Base-by-base conservation (phyloP, 2,888 invertebrate species). In the Thecocarcelia acutangulata region DNA sequence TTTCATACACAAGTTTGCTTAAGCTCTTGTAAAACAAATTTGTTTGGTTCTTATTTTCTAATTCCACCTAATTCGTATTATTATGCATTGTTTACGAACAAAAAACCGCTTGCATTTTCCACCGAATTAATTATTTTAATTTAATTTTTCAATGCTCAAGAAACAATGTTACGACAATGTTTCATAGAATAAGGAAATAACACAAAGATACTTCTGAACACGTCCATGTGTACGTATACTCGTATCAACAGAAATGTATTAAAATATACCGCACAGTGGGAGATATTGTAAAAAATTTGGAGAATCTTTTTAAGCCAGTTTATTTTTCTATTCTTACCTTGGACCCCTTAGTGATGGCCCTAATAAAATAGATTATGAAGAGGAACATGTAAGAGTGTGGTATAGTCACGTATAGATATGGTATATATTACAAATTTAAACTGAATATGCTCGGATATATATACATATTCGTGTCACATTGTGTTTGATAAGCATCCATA, bases 71-170 rank as follows among this genome's bases (percentile, higher is more conserved):
- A 70, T 80, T 80, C 74, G 56, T 69, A 46, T 64, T 70, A 75
- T 80, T 70, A 80, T 74, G 69, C 64, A 59, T 70, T 56, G 69
- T 69, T 59, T 48, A 58, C 13, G 33, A 33, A 33, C n/a, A 61
- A 64, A 72, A 79, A 73, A 68, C 69, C 74, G 69, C 74, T 75
- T 73, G 69, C 69, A 75, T 80, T 80, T 74, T 80, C 80, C 80
- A 80, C 74, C 75, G 74, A 80, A 80, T 80, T 80, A 80, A 80
- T 70, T 74, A 80, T 74, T 75, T 80, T 80, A 80, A 75, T 80
- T 80, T 74, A 42, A 80, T 80, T 80, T 74, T 80, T 74, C 69
- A 80, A 75, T 69, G 50, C 58, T 64, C 37, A 28, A 59, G 69
- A 37, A 74, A 70, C 37, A 37, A 44, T 44, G 58, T 64, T 74